Evolutionary conservation across 2,888 invertebrate species (phyloP).

Genomic region (Hirtodrosophila trivittata): DNA sequence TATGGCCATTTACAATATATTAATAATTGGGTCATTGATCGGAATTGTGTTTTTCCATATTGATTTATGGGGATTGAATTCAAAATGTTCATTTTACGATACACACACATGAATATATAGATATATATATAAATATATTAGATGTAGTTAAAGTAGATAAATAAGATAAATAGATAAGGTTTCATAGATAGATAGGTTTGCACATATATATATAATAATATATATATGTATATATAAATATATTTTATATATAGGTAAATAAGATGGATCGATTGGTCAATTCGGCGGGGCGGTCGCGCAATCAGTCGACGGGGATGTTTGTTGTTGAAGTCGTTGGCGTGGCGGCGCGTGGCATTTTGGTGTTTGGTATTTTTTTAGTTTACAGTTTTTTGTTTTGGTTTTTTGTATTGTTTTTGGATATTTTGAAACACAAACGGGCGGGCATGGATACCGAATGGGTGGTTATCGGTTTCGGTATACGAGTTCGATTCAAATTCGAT

Average conservation of each 20-base stretch:
- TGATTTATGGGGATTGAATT: constrained; percentile 19
- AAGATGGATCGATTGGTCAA: too few relatives aligned
- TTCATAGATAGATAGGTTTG: too few relatives aligned
- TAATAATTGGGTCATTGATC: constrained; percentile 5
- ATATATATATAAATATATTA: background rate
- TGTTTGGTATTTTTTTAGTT: constrained; percentile 19
- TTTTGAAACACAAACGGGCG: constrained; percentile 48
- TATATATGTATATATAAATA: constrained; percentile 22
- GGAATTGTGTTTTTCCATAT: constrained; percentile 31
- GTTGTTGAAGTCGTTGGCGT: constrained; percentile 70
- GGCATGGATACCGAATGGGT: constrained; percentile 47
- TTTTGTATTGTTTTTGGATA: constrained; percentile 24
- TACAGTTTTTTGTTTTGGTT: constrained; percentile 13
- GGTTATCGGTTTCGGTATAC: constrained; percentile 27
- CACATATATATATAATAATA: constrained; percentile 8
- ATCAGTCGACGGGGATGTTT: constrained; percentile 76
- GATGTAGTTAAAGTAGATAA: constrained; percentile 17
- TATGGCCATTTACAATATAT: constrained; percentile 46
- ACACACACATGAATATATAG: constrained; percentile 18
- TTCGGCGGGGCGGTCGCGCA: constrained; percentile 67
- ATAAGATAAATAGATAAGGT: too few relatives aligned
- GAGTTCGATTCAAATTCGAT: constrained; percentile 44
- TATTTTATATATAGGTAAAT: constrained; percentile 28
- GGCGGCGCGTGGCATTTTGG: constrained; percentile 60
- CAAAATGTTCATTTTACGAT: constrained; percentile 9